These are phyloP conservation scores for Zophobas atratus DNA, from an alignment of 1,140 invertebrate species.

Conservation along the genomic window DNA sequence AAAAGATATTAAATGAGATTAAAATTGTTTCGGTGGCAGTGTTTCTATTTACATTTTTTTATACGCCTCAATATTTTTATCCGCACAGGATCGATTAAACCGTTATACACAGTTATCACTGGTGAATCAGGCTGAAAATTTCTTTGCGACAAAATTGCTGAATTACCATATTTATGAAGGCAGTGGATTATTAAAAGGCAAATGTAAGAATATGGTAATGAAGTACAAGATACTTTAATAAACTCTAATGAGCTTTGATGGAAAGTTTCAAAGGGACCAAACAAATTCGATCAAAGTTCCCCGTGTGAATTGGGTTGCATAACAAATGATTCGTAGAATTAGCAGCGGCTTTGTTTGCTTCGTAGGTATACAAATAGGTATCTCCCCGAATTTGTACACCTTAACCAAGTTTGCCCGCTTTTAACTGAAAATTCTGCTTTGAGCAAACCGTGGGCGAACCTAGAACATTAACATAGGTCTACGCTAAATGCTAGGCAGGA, in stretches of 20 bases:
- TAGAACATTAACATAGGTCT: neutral
- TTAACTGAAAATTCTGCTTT: neutral
- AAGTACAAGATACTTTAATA: constrained; percentile 27
- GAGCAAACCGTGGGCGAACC: neutral
- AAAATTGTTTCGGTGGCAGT: too few relatives aligned
- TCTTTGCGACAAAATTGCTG: neutral
- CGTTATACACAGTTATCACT: too few relatives aligned
- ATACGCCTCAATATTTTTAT: too few relatives aligned
- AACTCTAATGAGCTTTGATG: constrained; percentile 39
- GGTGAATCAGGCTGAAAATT: neutral
- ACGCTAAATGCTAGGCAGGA: too few relatives aligned
- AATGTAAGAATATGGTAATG: constrained; percentile 20
- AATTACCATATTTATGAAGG: constrained; percentile 25
- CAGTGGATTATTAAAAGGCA: constrained; percentile 2
- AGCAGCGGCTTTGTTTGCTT: constrained; percentile 5
- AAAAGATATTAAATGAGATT: too few relatives aligned
- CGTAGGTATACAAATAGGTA: neutral
- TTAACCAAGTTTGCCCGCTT: neutral
- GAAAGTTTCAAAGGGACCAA: constrained; percentile 2
- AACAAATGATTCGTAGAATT: neutral
- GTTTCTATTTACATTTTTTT: too few relatives aligned
- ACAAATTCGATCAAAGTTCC: constrained; percentile 9
- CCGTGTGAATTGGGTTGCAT: neutral
- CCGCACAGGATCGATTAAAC: too few relatives aligned
- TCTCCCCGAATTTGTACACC: neutral